A percentile compares a stretch with the other conserved stretches of the same genome.
These are phyloP conservation scores for Pterostichus madidus DNA, from an alignment of 2,888 invertebrate species.

Conservation along the genomic window DNA sequence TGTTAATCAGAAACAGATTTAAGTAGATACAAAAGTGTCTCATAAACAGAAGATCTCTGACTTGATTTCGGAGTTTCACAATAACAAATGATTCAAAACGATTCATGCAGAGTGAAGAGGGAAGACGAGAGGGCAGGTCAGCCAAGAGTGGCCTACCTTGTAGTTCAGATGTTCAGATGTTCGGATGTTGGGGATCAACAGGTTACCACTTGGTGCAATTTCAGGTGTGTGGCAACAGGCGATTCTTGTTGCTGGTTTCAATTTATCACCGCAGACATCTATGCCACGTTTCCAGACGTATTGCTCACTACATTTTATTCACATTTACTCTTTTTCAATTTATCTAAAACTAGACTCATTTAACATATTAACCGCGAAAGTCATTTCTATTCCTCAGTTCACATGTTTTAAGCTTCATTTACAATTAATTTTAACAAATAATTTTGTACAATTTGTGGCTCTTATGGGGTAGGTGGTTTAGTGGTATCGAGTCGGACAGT, in stretches of 20 bases:
- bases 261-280: constrained; percentile 5
- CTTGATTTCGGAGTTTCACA: constrained; percentile 1
- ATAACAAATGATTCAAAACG: background rate
- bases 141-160: constrained; percentile 3
- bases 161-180: constrained; percentile 17
- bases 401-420: no score
- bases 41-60: constrained; percentile 28
- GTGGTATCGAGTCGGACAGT: no score
- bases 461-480: no score
- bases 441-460: no score
- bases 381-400: no score
- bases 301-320: no score
- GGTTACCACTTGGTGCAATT: constrained; percentile 46
- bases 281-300: background rate
- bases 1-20: constrained; percentile 58
- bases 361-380: no score
- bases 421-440: no score
- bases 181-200: constrained; percentile 47
- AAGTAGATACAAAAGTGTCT: constrained; percentile 48
- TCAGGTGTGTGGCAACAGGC: constrained; percentile 58
- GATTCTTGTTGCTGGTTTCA: constrained; percentile 10
- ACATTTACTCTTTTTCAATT: no score
- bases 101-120: background rate
- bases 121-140: background rate
- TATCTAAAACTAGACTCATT: no score